Percentiles rank a stretch among this genome's conserved stretches.
phyloP scores from a whole-genome alignment of 2,888 invertebrate species.

The Cheilosia urbana region DNA sequence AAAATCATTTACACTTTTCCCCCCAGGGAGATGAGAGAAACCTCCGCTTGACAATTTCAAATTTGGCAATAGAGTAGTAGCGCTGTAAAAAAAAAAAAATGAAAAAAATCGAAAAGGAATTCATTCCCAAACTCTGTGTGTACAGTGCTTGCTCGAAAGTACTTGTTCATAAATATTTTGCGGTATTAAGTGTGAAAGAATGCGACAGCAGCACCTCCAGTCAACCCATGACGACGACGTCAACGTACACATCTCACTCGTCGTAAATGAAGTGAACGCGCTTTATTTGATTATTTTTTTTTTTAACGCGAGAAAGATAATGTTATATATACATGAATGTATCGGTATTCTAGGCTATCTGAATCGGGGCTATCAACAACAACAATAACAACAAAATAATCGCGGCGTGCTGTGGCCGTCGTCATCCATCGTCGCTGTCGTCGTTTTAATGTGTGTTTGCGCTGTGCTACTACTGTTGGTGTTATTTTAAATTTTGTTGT shows the following conservation, averaged over 20 bases:
- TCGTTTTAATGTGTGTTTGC: slow-evolving; percentile 46
- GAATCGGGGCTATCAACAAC: slow-evolving; percentile 64
- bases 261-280: slow-evolving; percentile 57
- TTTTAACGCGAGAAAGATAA: slow-evolving; percentile 69
- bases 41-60: not conserved
- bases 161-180: slow-evolving; percentile 20
- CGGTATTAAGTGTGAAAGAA: slow-evolving; percentile 41
- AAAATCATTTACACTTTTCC: too few relatives aligned
- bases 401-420: slow-evolving; percentile 38
- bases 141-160: slow-evolving; percentile 19
- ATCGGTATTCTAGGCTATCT: slow-evolving; percentile 40
- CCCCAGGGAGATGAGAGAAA: too few relatives aligned
- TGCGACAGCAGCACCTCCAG: slow-evolving; percentile 46
- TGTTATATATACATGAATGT: slow-evolving; percentile 42
- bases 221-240: slow-evolving; percentile 45
- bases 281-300: slow-evolving; percentile 71
- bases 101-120: slow-evolving; percentile 13
- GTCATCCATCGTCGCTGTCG: slow-evolving; percentile 16
- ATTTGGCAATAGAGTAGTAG: slow-evolving; percentile 11
- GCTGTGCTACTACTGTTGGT: slow-evolving; percentile 51
- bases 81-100: not conserved
- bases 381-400: slow-evolving; percentile 48
- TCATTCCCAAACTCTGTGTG: slow-evolving; percentile 11
- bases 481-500: slow-evolving; percentile 72
- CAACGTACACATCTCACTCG: slow-evolving; percentile 1